Evolutionary conservation across 2,888 invertebrate species (phyloP).

Genomic region (Timema podura): DNA sequence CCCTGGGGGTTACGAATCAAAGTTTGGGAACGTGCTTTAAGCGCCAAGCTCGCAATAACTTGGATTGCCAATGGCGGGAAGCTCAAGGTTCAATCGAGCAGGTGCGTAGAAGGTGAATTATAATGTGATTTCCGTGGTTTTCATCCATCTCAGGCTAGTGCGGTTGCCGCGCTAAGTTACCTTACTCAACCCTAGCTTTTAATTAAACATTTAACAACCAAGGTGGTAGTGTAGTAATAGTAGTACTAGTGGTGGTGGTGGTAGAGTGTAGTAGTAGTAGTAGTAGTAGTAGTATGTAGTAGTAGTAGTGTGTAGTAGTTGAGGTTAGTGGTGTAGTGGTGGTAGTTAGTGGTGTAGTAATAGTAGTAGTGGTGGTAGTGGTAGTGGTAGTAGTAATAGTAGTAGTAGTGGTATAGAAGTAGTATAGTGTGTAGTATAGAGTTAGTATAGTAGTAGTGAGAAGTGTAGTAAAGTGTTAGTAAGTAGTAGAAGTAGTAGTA

Average conservation of each 20-base stretch:
- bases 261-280: neutral
- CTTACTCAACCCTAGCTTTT: no score
- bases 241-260: neutral
- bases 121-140: no score
- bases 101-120: no score
- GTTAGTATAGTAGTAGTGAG: no score
- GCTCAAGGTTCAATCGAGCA: no score
- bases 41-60: no score
- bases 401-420: neutral
- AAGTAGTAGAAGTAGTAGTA: slow-evolving; percentile 5
- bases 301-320: neutral
- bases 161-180: no score
- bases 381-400: neutral
- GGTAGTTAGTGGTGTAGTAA: neutral
- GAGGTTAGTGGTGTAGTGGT: neutral
- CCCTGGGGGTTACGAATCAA: no score
- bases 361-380: neutral
- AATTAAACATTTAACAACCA: neutral
- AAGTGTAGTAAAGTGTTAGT: neutral
- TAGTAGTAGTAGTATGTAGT: neutral
- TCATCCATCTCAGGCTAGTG: no score
- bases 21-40: no score
- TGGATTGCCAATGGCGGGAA: no score
- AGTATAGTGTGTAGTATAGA: neutral
- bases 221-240: neutral